These are phyloP conservation scores for Perizoma affinitatum DNA, from an alignment of 2,888 invertebrate species.

Conservation along the genomic window DNA sequence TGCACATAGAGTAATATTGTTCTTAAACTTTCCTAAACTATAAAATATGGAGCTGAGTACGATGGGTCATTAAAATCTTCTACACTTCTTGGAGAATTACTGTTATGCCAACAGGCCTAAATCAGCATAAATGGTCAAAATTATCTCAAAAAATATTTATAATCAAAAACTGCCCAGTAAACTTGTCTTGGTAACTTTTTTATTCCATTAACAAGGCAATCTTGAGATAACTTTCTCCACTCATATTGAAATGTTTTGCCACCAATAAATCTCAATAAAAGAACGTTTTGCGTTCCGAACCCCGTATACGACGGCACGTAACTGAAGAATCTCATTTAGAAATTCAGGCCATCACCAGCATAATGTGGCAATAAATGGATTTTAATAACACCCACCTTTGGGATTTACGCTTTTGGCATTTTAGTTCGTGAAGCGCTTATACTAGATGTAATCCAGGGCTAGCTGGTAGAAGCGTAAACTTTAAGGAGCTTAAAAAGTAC, in stretches of 20 bases:
- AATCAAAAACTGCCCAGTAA: too few species aligned
- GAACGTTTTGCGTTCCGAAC: slow-evolving; percentile 6
- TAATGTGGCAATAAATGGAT: slow-evolving; percentile 51
- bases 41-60: too few species aligned
- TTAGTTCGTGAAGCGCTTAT: slow-evolving; percentile 19
- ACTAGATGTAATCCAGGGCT: slow-evolving; percentile 17
- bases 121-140: too few species aligned
- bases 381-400: slow-evolving; percentile 47
- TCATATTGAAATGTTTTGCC: neutral
- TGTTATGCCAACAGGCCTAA: too few species aligned
- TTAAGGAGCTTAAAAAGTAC: slow-evolving; percentile 13
- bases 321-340: slow-evolving; percentile 46
- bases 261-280: slow-evolving; percentile 17
- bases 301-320: slow-evolving; percentile 16
- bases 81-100: too few species aligned
- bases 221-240: neutral
- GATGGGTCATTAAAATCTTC: too few species aligned
- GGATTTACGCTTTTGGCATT: slow-evolving; percentile 35
- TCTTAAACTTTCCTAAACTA: too few species aligned
- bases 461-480: slow-evolving; percentile 16
- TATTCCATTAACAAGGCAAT: neutral
- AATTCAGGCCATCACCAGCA: slow-evolving; percentile 42
- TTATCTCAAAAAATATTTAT: too few species aligned
- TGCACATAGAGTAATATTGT: too few species aligned
- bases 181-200: too few species aligned